phyloP scores from a whole-genome alignment of 2,113 vertebrate genomes.

The Corythaixoides concolor region DNA sequence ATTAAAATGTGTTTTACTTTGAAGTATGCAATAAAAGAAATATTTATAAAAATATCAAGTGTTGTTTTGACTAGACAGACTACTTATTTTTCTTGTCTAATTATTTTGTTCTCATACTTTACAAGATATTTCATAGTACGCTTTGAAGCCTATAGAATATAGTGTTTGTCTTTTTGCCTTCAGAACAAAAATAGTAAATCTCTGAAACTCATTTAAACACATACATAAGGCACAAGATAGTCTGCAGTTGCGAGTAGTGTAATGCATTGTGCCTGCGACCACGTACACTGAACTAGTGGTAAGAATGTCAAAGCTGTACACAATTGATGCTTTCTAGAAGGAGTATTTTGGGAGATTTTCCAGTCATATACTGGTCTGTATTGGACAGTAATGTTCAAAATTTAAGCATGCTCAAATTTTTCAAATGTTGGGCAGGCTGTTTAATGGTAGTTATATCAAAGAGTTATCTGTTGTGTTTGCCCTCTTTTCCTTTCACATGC shows the following conservation, averaged over 20 bases:
- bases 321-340: not conserved
- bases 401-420: not conserved
- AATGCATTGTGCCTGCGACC: not conserved
- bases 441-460: not conserved
- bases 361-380: not conserved
- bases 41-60: constrained; percentile 18
- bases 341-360: not conserved
- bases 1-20: constrained; percentile 9
- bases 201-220: not conserved
- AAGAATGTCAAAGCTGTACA: not conserved
- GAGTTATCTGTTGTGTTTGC: not conserved
- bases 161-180: not conserved
- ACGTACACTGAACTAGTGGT: not conserved
- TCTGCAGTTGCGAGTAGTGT: not conserved
- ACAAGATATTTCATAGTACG: not conserved
- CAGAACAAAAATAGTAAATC: not conserved
- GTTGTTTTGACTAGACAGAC: constrained; percentile 38
- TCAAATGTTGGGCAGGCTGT: not conserved
- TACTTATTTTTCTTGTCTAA: constrained; percentile 9
- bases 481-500: not conserved
- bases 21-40: constrained; percentile 19
- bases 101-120: constrained; percentile 2
- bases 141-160: not conserved
- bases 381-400: not conserved
- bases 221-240: not conserved